phyloP scores from a whole-genome alignment of 2,113 vertebrate species.

The Leptosomus discolor region DNA sequence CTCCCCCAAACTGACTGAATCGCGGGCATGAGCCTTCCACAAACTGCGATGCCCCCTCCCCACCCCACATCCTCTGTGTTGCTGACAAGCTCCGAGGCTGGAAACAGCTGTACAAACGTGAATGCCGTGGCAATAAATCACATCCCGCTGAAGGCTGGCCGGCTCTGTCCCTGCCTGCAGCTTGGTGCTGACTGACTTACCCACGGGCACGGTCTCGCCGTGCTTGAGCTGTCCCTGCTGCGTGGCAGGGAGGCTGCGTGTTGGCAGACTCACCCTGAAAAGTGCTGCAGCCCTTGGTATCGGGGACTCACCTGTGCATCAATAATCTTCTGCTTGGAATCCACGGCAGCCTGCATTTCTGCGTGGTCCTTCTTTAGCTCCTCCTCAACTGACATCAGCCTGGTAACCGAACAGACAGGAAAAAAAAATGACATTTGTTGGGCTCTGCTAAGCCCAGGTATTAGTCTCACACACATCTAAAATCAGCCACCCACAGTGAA shows the following conservation, averaged over 20 bases:
- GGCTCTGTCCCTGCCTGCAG: background rate
- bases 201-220: rapidly evolving
- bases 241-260: background rate
- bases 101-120: background rate
- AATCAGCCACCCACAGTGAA: background rate
- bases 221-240: background rate
- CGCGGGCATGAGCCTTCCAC: background rate
- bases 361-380: constrained; percentile 97
- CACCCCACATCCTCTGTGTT: background rate
- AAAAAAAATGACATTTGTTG: background rate
- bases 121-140: background rate
- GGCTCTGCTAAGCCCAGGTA: background rate
- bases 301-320: constrained; percentile 87
- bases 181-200: background rate
- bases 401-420: constrained; percentile 39
- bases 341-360: constrained; percentile 97
- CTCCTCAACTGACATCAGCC: constrained; percentile 97
- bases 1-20: background rate
- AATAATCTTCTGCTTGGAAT: constrained; percentile 98
- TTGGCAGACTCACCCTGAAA: background rate
- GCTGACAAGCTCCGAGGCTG: background rate
- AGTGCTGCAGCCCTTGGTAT: background rate
- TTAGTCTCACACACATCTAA: background rate
- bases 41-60: no score
- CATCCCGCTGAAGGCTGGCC: background rate